These are phyloP conservation scores for Digitonthophagus gazella DNA, from an alignment of 2,888 invertebrate species.

Conservation along the genomic window DNA sequence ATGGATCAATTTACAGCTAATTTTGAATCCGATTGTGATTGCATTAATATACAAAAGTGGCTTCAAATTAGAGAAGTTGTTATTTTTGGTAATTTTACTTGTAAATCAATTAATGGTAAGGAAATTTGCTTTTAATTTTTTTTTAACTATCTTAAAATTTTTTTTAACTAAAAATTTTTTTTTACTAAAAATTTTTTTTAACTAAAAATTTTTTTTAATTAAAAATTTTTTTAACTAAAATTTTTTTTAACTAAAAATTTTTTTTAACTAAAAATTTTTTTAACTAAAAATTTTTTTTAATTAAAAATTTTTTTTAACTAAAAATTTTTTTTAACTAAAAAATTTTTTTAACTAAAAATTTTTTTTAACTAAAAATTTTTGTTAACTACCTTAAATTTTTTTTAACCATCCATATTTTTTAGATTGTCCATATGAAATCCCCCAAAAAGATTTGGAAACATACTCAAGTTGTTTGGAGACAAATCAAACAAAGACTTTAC, in stretches of 20 bases:
- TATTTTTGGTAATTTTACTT: not conserved
- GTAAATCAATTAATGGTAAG: not conserved
- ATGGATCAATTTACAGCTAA: conserved; percentile 19
- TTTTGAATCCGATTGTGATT: conserved; percentile 27
- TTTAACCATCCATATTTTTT: not conserved
- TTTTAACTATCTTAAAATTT: too few species aligned
- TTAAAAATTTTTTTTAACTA: too few species aligned
- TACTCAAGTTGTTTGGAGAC: conserved; percentile 11
- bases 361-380: not conserved
- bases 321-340: too few species aligned
- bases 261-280: too few species aligned
- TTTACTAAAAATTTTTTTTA: too few species aligned
- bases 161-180: too few species aligned
- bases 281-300: too few species aligned
- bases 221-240: too few species aligned
- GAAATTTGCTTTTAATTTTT: too few species aligned
- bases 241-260: too few species aligned
- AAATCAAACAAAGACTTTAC: not conserved
- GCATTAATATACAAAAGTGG: conserved; percentile 25
- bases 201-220: too few species aligned
- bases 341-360: not conserved
- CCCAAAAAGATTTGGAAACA: conserved; percentile 7
- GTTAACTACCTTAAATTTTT: not conserved
- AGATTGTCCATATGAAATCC: conserved; percentile 17
- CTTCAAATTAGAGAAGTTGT: conserved; percentile 15